Conservation (phyloP, 2,888 invertebrate species). For the Eustalomyia histrio region DNA sequence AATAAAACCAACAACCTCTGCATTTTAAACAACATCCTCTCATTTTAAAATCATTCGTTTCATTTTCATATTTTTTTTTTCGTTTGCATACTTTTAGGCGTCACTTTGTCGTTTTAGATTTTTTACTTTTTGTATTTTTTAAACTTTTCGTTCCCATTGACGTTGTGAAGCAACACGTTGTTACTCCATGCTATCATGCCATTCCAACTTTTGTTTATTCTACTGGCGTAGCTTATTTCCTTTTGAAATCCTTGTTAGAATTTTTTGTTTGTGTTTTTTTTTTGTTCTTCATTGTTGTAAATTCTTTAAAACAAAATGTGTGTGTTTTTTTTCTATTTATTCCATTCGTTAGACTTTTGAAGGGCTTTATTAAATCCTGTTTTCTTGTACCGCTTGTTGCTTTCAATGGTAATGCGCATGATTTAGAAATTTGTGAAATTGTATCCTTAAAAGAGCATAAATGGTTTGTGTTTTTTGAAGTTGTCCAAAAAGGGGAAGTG, state of each 20-base stretch:
- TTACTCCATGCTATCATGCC: slow-evolving; percentile 39
- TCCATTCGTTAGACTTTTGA: neutral
- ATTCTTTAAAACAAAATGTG: slow-evolving; percentile 40
- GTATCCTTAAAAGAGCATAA: slow-evolving; percentile 8
- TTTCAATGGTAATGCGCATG: slow-evolving; percentile 48
- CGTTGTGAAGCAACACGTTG: slow-evolving; percentile 65
- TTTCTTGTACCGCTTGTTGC: slow-evolving; percentile 41
- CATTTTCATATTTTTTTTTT: slow-evolving; percentile 33
- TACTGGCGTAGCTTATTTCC: neutral
- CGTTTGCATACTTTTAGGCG: slow-evolving; percentile 62
- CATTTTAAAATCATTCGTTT: slow-evolving; percentile 40
- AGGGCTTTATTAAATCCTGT: slow-evolving; percentile 2
- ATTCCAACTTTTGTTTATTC: slow-evolving; percentile 14
- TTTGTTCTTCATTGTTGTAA: slow-evolving; percentile 30
- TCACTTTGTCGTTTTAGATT: slow-evolving; percentile 54
- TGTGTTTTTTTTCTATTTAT: neutral
- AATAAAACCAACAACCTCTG: slow-evolving; percentile 27
- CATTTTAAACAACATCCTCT: slow-evolving; percentile 39
- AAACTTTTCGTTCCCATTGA: slow-evolving; percentile 11
- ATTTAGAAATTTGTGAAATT: neutral
- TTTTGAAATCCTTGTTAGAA: slow-evolving; percentile 27
- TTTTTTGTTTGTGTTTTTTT: slow-evolving; percentile 17
- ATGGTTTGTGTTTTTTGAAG: neutral
- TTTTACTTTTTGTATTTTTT: slow-evolving; percentile 1
- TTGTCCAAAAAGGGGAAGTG: neutral